Evolutionary conservation across 2,888 invertebrate genomes (phyloP).

Genomic region (Synanthedon andrenaeformis): DNA sequence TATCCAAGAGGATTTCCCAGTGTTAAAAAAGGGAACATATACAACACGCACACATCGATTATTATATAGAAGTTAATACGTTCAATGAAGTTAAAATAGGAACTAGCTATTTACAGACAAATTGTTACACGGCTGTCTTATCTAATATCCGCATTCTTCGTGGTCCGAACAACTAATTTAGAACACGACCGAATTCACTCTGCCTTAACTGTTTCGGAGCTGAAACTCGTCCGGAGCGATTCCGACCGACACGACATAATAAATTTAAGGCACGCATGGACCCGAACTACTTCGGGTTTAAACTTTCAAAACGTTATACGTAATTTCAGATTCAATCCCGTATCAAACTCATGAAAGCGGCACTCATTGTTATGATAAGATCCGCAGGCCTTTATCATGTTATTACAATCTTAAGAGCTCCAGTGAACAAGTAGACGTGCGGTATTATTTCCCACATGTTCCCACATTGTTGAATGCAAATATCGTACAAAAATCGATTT

Average conservation of each 20-base stretch:
- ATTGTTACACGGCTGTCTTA: not conserved
- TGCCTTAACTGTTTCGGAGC: slow-evolving; percentile 10
- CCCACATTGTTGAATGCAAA: no score
- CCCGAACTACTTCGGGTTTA: slow-evolving; percentile 4
- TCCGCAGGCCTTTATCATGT: slow-evolving; percentile 1
- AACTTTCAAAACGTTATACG: not conserved
- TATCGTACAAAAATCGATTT: no score
- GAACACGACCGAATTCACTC: slow-evolving; percentile 12
- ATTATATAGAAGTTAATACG: no score
- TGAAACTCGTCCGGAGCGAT: slow-evolving; percentile 6
- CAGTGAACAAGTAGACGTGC: slow-evolving; percentile 6
- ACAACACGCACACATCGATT: no score
- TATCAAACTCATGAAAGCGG: not conserved
- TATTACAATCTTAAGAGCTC: not conserved
- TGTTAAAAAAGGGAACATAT: no score
- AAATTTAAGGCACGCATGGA: slow-evolving; percentile 4
- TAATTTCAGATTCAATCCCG: not conserved
- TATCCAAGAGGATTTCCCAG: no score
- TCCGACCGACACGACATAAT: slow-evolving; percentile 2
- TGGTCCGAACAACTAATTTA: slow-evolving; percentile 10
- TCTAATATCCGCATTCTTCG: not conserved
- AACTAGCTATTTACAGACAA: not conserved
- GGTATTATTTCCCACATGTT: slow-evolving; percentile 5
- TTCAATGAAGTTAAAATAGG: no score
- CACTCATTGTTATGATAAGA: slow-evolving; percentile 1